These are phyloP conservation scores for Nerophis lumbriciformis DNA, from an alignment of 2,113 vertebrate genomes.

Conservation along the genomic window DNA sequence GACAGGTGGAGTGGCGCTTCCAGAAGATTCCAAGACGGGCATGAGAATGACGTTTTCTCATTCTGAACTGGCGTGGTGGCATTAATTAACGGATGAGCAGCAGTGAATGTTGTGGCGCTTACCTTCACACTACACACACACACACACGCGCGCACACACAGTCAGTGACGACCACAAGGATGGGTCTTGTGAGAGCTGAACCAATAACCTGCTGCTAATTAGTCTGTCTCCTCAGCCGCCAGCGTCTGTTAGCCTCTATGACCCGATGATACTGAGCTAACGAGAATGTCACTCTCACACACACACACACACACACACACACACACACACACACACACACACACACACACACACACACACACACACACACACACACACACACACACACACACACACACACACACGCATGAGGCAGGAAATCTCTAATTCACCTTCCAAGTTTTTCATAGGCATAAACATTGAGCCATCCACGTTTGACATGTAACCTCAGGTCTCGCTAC, in stretches of 20 bases:
- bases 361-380: constrained; percentile 38
- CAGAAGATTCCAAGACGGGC: constrained; percentile 7
- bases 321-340: constrained; percentile 26
- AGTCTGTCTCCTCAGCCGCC: constrained; percentile 66
- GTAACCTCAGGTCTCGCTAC: constrained; percentile 37
- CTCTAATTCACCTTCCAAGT: constrained; percentile 4
- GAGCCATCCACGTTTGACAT: constrained; percentile 32
- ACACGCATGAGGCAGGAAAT: constrained; percentile 12
- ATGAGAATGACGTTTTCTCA: constrained; percentile 48
- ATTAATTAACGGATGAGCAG: constrained; percentile 62
- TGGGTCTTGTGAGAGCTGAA: constrained; percentile 61
- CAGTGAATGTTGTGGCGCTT: constrained; percentile 37
- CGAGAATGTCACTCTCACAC: constrained; percentile 58
- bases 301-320: constrained; percentile 33
- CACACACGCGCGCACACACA: not conserved
- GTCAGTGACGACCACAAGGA: constrained; percentile 32
- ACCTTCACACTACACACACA: constrained; percentile 19
- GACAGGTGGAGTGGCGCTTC: not conserved
- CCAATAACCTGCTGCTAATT: constrained; percentile 70
- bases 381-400: constrained; percentile 38
- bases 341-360: constrained; percentile 26
- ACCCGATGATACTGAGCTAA: constrained; percentile 64
- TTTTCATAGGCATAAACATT: constrained; percentile 36
- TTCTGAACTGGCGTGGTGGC: constrained; percentile 49
- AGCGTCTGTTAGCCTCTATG: constrained; percentile 63